Percentiles rank a stretch among this genome's conserved stretches.
phyloP scores from a whole-genome alignment of 2,888 invertebrate species.

The Megalurothrips usitatus region DNA sequence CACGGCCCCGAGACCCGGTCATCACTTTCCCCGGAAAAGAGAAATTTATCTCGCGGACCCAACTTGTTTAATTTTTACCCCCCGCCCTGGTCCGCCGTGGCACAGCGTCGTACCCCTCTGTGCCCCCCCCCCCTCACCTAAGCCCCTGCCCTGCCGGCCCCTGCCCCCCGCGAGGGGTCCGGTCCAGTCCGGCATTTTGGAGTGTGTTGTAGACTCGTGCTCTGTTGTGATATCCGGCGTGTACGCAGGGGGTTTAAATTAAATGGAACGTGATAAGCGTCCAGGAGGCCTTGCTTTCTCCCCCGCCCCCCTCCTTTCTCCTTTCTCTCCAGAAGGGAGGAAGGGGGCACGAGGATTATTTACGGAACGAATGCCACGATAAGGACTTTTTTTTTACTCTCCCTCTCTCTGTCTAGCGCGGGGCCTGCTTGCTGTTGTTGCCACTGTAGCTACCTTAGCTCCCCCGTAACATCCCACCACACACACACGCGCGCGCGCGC shows the following conservation, averaged over 20 bases:
- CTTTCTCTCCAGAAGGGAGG: background rate
- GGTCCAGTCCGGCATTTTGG: background rate
- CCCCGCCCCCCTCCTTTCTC: background rate
- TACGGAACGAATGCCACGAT: constrained; percentile 1
- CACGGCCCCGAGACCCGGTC: background rate
- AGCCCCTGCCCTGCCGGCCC: background rate
- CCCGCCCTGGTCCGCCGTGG: background rate
- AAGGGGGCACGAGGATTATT: background rate
- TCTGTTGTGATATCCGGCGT: constrained; percentile 4
- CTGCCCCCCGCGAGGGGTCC: background rate
- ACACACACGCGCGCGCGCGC: too few relatives aligned
- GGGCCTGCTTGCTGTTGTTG: too few relatives aligned
- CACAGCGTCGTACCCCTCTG: background rate
- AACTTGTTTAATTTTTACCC: constrained; percentile 1
- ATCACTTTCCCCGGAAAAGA: background rate
- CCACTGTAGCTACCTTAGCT: too few relatives aligned
- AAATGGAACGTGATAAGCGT: constrained; percentile 23
- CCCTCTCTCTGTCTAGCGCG: too few relatives aligned
- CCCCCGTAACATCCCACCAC: too few relatives aligned
- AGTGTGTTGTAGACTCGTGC: constrained; percentile 15
- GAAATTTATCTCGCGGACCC: background rate
- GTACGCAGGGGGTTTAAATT: constrained; percentile 24
- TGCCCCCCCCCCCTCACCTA: background rate
- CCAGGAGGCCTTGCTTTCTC: background rate
- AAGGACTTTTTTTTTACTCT: background rate